Evolutionary conservation across 2,797 vertebrate species (phyloP).

Genomic region (Amniataba percoides): DNA sequence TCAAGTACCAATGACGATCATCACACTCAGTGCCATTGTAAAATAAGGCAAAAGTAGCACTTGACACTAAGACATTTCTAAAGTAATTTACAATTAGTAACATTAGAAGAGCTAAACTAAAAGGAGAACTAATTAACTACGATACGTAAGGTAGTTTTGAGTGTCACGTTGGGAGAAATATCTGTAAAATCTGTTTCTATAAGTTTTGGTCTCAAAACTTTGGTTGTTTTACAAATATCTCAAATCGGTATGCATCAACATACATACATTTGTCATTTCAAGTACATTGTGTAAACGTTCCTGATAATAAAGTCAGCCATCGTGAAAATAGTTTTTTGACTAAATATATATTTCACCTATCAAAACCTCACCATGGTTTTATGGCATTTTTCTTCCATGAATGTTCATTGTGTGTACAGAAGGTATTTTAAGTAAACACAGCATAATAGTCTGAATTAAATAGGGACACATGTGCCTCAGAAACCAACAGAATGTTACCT

Average conservation of each 20-base stretch:
- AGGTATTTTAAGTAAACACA: conserved; percentile 49
- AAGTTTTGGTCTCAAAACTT: conserved; percentile 83
- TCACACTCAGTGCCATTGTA: conserved; percentile 52
- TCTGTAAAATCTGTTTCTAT: conserved; percentile 42
- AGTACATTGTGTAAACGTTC: conserved; percentile 45
- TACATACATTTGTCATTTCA: conserved; percentile 54
- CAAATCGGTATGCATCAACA: conserved; percentile 32
- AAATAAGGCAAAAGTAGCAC: conserved; percentile 33
- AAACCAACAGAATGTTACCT: conserved; percentile 35
- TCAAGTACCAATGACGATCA: conserved; percentile 24
- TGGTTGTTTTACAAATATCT: conserved; percentile 73
- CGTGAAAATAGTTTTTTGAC: conserved; percentile 9
- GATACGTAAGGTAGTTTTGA: conserved; percentile 66
- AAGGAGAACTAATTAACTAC: conserved; percentile 30
- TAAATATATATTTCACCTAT: conserved; percentile 29
- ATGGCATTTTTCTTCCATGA: conserved; percentile 47
- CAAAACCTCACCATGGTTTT: conserved; percentile 40
- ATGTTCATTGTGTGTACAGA: conserved; percentile 31
- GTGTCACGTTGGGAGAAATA: conserved; percentile 74
- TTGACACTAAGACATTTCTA: conserved; percentile 34
- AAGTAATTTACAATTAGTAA: conserved; percentile 12
- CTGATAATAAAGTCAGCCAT: conserved; percentile 32
- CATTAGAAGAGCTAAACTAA: not conserved
- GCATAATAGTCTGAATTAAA: conserved; percentile 35
- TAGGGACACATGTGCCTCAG: conserved; percentile 40